Evolutionary conservation across 2,888 invertebrate species (phyloP).

Genomic region (Drosophila nr. perissopoda): DNA sequence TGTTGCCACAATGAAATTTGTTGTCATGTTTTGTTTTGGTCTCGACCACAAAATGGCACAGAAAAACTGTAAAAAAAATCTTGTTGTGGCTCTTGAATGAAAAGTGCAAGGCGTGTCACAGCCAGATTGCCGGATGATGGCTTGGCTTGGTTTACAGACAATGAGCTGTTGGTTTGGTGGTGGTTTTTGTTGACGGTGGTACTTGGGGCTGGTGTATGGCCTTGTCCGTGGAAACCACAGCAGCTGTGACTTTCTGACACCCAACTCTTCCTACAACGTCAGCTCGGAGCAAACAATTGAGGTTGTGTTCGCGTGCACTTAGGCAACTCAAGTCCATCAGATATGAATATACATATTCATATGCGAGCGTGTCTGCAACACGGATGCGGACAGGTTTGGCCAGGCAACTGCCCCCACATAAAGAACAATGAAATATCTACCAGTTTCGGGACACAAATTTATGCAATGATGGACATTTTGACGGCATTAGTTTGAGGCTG

Average conservation of each 20-base stretch:
- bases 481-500: slow-evolving; percentile 33
- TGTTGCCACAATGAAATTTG: slow-evolving; percentile 62
- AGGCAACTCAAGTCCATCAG: slow-evolving; percentile 25
- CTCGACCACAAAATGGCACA: slow-evolving; percentile 68
- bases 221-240: slow-evolving; percentile 64
- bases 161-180: slow-evolving; percentile 8
- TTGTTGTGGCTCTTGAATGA: slow-evolving; percentile 39
- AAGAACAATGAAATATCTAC: slow-evolving; percentile 25
- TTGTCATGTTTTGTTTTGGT: slow-evolving; percentile 43
- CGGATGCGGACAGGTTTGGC: slow-evolving; percentile 54
- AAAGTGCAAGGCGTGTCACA: slow-evolving; percentile 64
- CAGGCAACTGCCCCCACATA: slow-evolving; percentile 47
- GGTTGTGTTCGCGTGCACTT: slow-evolving; percentile 56
- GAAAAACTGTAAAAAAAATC: slow-evolving; percentile 63
- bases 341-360: slow-evolving; percentile 39
- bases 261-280: neutral
- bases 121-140: slow-evolving; percentile 20
- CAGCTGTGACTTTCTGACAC: slow-evolving; percentile 8
- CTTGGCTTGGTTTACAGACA: slow-evolving; percentile 24
- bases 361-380: slow-evolving; percentile 15
- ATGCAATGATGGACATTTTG: slow-evolving; percentile 60
- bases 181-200: neutral
- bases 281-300: slow-evolving; percentile 47
- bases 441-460: slow-evolving; percentile 21
- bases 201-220: slow-evolving; percentile 45